phyloP scores from a whole-genome alignment of 2,797 vertebrate genomes.

The Pipistrellus kuhlii region DNA sequence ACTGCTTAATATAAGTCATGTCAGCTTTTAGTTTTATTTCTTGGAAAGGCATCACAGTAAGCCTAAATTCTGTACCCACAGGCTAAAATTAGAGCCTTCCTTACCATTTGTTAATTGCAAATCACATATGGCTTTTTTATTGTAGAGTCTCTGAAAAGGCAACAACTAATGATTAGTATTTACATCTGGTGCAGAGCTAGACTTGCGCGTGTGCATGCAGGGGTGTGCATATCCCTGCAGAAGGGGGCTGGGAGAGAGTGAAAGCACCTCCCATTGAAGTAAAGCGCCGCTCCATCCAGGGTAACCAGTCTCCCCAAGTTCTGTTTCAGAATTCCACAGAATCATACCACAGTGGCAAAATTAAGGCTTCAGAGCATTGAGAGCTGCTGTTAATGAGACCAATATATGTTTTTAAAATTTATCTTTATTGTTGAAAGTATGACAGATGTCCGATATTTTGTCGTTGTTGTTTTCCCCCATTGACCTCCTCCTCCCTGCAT shows the following conservation, averaged over 20 bases:
- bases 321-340: background rate
- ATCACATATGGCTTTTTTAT: slow-evolving; percentile 29
- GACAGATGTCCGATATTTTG: too few species aligned
- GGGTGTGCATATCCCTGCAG: accelerated
- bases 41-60: background rate
- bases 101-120: slow-evolving; percentile 40
- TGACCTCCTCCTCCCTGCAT: too few species aligned
- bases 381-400: background rate
- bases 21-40: slow-evolving; percentile 59
- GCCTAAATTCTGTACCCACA: background rate
- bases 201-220: accelerated
- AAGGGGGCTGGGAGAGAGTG: background rate
- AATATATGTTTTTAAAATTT: background rate
- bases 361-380: background rate
- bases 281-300: background rate
- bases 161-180: background rate
- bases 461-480: too few species aligned
- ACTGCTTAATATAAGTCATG: background rate
- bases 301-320: background rate
- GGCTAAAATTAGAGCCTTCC: slow-evolving; percentile 9
- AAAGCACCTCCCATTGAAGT: background rate
- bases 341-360: background rate
- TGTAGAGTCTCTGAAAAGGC: background rate
- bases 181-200: background rate
- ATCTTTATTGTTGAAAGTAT: too few species aligned